Conservation (phyloP, 1,140 invertebrate species). For the Scaptomyza pallida region DNA sequence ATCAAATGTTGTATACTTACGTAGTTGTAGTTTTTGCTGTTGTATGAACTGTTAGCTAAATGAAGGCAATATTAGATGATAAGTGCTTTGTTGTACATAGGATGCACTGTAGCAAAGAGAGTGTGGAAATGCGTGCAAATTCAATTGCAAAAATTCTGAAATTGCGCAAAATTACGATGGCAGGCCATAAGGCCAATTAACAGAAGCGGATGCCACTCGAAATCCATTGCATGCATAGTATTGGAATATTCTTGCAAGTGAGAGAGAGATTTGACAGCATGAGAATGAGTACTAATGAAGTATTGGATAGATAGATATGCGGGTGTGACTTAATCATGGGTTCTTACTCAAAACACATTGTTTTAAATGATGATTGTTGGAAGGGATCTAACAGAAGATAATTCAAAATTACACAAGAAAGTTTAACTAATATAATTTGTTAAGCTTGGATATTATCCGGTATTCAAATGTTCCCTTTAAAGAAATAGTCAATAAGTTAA, state of each 20-base stretch:
- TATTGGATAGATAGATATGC: background rate
- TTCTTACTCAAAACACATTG: background rate
- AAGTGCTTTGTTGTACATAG: slow-evolving; percentile 38
- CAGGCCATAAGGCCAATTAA: slow-evolving; percentile 12
- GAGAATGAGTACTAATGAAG: background rate
- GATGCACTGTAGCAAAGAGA: background rate
- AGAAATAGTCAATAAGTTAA: too few relatives aligned
- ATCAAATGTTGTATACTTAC: slow-evolving; percentile 51
- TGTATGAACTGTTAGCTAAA: slow-evolving; percentile 45
- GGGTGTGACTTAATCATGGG: background rate
- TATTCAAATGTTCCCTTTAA: too few relatives aligned
- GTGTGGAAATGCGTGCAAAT: slow-evolving; percentile 16
- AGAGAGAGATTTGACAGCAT: background rate
- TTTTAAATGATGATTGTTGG: background rate
- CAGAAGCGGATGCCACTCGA: slow-evolving; percentile 16
- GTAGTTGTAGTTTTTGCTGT: slow-evolving; percentile 24
- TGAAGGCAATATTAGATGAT: slow-evolving; percentile 62
- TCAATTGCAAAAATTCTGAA: slow-evolving; percentile 33
- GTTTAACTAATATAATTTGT: too few relatives aligned
- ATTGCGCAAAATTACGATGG: slow-evolving; percentile 19
- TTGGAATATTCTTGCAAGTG: too few relatives aligned
- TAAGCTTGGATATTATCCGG: too few relatives aligned
- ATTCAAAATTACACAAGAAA: too few relatives aligned
- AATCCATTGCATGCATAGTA: slow-evolving; percentile 7
- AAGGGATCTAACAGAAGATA: too few relatives aligned